These are phyloP conservation scores for Heliconius hermathena DNA, from an alignment of 1,140 invertebrate genomes.

Conservation along the genomic window DNA sequence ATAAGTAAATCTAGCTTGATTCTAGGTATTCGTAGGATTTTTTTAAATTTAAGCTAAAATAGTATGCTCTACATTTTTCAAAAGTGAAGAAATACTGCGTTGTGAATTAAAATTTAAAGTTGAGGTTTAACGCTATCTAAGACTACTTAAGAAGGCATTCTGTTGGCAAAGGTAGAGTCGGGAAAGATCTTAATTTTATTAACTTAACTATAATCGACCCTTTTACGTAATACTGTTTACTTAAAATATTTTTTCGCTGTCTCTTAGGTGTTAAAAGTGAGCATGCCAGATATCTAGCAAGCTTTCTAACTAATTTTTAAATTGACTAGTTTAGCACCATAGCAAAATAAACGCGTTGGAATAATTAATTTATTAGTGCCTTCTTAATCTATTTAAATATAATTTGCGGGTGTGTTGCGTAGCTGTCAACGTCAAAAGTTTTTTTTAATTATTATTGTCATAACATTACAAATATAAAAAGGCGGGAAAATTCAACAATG, in stretches of 20 bases:
- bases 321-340: conserved; percentile 64
- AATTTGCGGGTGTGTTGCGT: background rate
- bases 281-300: background rate
- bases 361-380: conserved; percentile 29
- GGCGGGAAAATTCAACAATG: background rate
- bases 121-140: conserved; percentile 12
- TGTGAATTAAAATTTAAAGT: conserved; percentile 15
- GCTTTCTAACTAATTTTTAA: conserved; percentile 32
- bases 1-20: background rate
- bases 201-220: conserved; percentile 29
- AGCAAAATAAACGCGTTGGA: conserved; percentile 50
- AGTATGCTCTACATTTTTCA: conserved; percentile 13
- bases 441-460: background rate
- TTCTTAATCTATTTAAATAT: conserved; percentile 21
- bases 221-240: conserved; percentile 26
- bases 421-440: background rate
- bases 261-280: conserved; percentile 20
- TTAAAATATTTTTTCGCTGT: conserved; percentile 38
- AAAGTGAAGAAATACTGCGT: conserved; percentile 10
- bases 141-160: conserved; percentile 23
- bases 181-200: conserved; percentile 13
- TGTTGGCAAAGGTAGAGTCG: conserved; percentile 30
- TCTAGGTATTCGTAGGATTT: background rate
- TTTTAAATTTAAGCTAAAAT: conserved; percentile 7
- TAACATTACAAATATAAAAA: background rate